Conservation (phyloP, 1,140 invertebrate genomes). For the Philaenus spumarius region DNA sequence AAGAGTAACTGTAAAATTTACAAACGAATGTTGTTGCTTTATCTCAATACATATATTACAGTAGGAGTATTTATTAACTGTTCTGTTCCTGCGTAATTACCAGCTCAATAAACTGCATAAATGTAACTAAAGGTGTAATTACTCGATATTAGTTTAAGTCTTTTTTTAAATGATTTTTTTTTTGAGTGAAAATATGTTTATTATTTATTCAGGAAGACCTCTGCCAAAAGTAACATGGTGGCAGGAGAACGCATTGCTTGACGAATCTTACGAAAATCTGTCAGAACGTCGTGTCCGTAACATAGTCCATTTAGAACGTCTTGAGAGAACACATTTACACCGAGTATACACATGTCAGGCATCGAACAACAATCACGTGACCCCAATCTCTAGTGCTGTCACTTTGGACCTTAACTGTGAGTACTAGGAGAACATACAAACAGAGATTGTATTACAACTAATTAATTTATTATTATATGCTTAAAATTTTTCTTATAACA, state of each 20-base stretch:
- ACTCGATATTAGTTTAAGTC: too few species aligned
- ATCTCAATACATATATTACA: too few species aligned
- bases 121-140: too few species aligned
- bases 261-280: constrained; percentile 56
- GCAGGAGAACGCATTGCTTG: constrained; percentile 60
- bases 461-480: not conserved
- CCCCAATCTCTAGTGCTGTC: constrained; percentile 64
- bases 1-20: too few species aligned
- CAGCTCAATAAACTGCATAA: too few species aligned
- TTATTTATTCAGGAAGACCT: constrained; percentile 67
- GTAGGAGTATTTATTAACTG: too few species aligned
- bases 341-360: constrained; percentile 66
- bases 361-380: constrained; percentile 66
- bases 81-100: too few species aligned
- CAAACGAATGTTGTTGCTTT: too few species aligned
- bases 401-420: constrained; percentile 72
- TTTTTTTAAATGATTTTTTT: too few species aligned
- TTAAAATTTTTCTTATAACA: not conserved
- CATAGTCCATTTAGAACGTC: constrained; percentile 53
- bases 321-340: constrained; percentile 59
- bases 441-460: not conserved
- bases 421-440: constrained; percentile 38
- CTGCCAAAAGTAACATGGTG: constrained; percentile 72
- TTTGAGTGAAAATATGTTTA: too few species aligned
- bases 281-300: constrained; percentile 58